These are phyloP conservation scores for Clangula hyemalis DNA, from an alignment of 2,797 vertebrate species.

Conservation along the genomic window DNA sequence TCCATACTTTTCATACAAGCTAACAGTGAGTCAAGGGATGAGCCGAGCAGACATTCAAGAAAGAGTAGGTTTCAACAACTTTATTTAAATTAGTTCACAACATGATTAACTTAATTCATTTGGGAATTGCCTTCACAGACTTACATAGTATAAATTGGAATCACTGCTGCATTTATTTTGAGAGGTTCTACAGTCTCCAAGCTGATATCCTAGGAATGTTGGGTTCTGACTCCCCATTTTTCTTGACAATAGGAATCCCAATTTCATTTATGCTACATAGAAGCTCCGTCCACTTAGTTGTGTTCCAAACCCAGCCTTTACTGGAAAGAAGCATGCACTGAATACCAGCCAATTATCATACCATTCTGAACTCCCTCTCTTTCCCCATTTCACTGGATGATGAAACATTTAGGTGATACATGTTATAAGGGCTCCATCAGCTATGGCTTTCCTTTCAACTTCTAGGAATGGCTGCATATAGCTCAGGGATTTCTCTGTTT, in stretches of 20 bases:
- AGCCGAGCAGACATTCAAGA: neutral
- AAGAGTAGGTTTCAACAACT: neutral
- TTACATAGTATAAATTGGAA: neutral
- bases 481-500: neutral
- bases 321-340: neutral
- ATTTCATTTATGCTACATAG: neutral
- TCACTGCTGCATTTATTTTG: neutral
- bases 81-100: neutral
- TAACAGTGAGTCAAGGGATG: neutral
- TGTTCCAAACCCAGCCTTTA: neutral
- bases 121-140: neutral
- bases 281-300: neutral
- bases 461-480: neutral
- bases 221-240: neutral
- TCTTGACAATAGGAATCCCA: neutral
- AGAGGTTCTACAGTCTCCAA: neutral
- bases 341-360: neutral
- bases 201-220: neutral
- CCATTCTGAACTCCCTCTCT: neutral
- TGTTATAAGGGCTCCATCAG: neutral
- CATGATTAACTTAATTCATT: neutral
- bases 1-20: too few species aligned
- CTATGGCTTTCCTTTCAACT: neutral
- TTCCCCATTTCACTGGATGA: neutral
- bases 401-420: neutral